Conservation (phyloP, 2,888 invertebrate genomes). For the Ormyrus rosae region DNA sequence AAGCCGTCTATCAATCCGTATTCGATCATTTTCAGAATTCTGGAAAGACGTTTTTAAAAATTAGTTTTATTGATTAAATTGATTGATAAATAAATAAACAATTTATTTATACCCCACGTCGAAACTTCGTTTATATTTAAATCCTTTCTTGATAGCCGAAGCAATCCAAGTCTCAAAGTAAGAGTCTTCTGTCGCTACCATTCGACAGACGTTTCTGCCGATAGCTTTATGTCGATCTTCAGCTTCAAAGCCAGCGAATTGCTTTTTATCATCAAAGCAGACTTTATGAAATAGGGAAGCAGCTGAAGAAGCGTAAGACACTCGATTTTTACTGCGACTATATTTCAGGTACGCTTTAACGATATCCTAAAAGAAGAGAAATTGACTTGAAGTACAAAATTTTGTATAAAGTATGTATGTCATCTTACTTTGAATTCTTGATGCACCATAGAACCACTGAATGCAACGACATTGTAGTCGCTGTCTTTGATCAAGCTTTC, state of each 20-base stretch:
- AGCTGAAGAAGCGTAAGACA: constrained; percentile 17
- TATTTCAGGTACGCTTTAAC: background rate
- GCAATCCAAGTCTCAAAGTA: constrained; percentile 56
- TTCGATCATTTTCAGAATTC: constrained; percentile 54
- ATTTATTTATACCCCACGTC: constrained; percentile 50
- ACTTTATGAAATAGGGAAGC: constrained; percentile 34
- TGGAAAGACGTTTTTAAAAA: constrained; percentile 14
- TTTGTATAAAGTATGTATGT: no score
- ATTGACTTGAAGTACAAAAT: background rate
- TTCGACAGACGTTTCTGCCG: constrained; percentile 40
- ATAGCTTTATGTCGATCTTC: constrained; percentile 53
- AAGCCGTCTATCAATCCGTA: constrained; percentile 50
- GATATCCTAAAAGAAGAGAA: background rate
- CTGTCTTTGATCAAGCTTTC: constrained; percentile 41
- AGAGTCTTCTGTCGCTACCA: constrained; percentile 39
- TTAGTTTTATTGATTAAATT: background rate
- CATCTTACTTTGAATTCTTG: constrained; percentile 44
- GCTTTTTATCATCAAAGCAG: constrained; percentile 35
- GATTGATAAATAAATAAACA: background rate
- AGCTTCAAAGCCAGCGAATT: constrained; percentile 54
- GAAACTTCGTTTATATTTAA: constrained; percentile 52
- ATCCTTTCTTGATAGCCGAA: constrained; percentile 49
- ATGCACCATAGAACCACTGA: constrained; percentile 55
- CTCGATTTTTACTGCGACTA: background rate
- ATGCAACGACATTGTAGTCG: constrained; percentile 52